A percentile compares a stretch with the other conserved stretches of the same genome.
Conservation (phyloP, 2,888 invertebrate genomes). For the Ophion obscuratus region DNA sequence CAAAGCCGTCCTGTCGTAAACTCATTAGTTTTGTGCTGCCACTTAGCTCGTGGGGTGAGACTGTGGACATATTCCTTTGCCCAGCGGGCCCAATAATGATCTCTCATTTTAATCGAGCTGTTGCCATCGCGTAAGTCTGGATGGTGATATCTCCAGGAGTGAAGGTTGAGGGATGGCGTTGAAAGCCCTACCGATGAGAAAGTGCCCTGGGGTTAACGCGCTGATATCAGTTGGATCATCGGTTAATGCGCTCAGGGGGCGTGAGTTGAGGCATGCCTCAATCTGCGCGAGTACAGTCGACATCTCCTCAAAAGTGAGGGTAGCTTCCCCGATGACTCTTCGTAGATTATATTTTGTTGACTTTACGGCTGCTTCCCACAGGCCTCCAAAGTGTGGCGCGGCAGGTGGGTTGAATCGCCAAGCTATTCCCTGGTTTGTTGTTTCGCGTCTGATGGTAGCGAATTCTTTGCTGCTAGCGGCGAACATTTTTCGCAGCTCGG, state of each 20-base stretch:
- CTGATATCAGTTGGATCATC: slow-evolving; percentile 15
- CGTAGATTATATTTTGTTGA: slow-evolving; percentile 2
- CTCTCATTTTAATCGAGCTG: too few relatives aligned
- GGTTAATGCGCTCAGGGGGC: slow-evolving; percentile 15
- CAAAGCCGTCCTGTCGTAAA: not conserved
- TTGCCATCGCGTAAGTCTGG: too few relatives aligned
- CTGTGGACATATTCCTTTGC: too few relatives aligned
- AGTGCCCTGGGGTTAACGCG: slow-evolving; percentile 34
- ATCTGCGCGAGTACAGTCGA: not conserved
- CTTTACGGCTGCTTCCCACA: slow-evolving; percentile 67
- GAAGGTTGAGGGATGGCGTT: slow-evolving; percentile 27
- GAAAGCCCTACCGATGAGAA: slow-evolving; percentile 13
- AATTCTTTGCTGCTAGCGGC: too few relatives aligned
- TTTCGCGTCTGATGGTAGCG: too few relatives aligned
- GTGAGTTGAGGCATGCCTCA: slow-evolving; percentile 36
- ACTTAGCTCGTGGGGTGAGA: not conserved
- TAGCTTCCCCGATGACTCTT: slow-evolving; percentile 2
- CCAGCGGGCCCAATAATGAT: too few relatives aligned
- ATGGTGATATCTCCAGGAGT: not conserved
- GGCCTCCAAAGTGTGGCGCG: too few relatives aligned
- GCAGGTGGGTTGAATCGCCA: too few relatives aligned
- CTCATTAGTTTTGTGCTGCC: not conserved
- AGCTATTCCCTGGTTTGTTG: too few relatives aligned
- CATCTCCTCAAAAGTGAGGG: slow-evolving; percentile 41
- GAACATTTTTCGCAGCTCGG: too few relatives aligned